These are phyloP conservation scores for Ptychoptera albimana DNA, from an alignment of 2,888 invertebrate species.

Conservation along the genomic window DNA sequence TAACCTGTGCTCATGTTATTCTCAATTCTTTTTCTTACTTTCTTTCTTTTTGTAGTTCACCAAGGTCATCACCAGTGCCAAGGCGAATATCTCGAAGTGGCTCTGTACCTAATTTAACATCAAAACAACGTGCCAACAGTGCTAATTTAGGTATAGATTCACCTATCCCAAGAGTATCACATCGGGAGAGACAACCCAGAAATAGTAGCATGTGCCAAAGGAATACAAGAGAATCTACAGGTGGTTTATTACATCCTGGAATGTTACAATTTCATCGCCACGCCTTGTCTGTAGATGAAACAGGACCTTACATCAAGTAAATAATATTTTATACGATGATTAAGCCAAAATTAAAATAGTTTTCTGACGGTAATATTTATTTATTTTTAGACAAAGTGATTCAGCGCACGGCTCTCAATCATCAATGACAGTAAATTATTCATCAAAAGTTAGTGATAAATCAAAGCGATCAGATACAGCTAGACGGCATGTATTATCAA, in stretches of 20 bases:
- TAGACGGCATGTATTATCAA: slow-evolving; percentile 53
- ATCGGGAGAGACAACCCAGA: background rate
- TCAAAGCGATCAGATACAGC: slow-evolving; percentile 41
- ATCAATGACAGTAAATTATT: slow-evolving; percentile 11
- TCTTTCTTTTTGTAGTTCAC: slow-evolving; percentile 10
- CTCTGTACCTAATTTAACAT: slow-evolving; percentile 40
- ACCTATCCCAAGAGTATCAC: slow-evolving; percentile 21
- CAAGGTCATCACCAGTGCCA: slow-evolving; percentile 24
- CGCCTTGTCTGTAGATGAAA: slow-evolving; percentile 70
- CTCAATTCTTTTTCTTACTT: background rate
- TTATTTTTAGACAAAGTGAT: background rate
- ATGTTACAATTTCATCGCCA: slow-evolving; percentile 49
- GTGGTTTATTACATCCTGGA: slow-evolving; percentile 39
- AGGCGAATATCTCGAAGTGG: slow-evolving; percentile 35
- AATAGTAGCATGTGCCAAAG: slow-evolving; percentile 27
- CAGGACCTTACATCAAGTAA: slow-evolving; percentile 29
- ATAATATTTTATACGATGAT: background rate
- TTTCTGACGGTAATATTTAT: background rate
- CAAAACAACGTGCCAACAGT: slow-evolving; percentile 9
- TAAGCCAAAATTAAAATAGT: background rate
- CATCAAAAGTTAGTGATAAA: slow-evolving; percentile 41
- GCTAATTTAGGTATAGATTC: slow-evolving; percentile 14
- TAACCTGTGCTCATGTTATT: background rate
- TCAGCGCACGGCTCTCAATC: slow-evolving; percentile 10
- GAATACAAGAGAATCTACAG: slow-evolving; percentile 25